phyloP scores from a whole-genome alignment of 1,140 invertebrate species.

The Micrasema minimum region DNA sequence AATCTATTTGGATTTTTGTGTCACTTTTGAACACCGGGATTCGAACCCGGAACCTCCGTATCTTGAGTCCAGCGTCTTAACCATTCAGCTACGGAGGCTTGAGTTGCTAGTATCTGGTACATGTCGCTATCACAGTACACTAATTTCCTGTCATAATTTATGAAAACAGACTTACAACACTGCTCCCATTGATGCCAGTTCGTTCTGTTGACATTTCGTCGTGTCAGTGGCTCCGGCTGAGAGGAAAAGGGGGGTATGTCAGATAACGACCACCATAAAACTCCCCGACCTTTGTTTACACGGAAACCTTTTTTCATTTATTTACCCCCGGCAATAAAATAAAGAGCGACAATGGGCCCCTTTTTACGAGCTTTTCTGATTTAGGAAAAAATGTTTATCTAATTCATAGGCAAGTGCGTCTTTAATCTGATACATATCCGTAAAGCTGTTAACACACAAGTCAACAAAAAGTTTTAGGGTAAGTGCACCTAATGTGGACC shows the following conservation, averaged over 20 bases:
- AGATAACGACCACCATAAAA: constrained; percentile 40
- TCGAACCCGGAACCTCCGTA: no score
- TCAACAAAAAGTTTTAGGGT: no score
- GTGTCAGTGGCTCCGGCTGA: constrained; percentile 13
- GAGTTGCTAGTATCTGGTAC: no score
- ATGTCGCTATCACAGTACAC: no score
- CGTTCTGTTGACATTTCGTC: constrained; percentile 13
- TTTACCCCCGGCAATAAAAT: constrained; percentile 32
- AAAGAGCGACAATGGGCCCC: constrained; percentile 21
- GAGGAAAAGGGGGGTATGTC: background rate
- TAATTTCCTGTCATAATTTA: no score
- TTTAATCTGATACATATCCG: background rate
- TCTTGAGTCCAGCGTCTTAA: no score
- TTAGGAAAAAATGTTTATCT: constrained; percentile 28
- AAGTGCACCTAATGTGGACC: no score
- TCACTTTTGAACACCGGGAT: no score
- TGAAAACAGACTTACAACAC: no score
- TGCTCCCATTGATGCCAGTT: constrained; percentile 11
- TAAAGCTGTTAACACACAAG: no score
- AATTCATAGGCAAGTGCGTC: constrained; percentile 17
- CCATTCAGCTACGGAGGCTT: no score
- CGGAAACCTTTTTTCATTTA: constrained; percentile 40
- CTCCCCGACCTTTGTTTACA: constrained; percentile 39
- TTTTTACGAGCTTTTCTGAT: constrained; percentile 22
- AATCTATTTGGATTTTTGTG: no score